Conservation (phyloP, 2,888 invertebrate species). For the Sarcophaga subvicina region DNA sequence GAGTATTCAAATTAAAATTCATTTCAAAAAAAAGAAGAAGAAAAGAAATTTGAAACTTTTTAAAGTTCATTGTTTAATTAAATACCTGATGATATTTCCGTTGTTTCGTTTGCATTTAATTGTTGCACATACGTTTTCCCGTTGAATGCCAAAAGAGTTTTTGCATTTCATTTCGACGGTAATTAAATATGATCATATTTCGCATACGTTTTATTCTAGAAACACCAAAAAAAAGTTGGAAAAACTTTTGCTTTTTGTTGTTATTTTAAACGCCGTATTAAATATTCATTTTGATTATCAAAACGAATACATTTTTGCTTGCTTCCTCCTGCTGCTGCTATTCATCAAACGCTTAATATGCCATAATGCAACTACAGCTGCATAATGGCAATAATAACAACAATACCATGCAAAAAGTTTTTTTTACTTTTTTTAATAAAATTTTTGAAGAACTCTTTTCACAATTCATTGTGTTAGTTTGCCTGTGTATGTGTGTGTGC, state of each 20-base stretch:
- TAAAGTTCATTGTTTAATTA: not conserved
- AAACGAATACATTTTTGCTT: too few relatives aligned
- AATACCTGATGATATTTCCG: not conserved
- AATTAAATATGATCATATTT: constrained; percentile 10
- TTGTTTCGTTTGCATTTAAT: not conserved
- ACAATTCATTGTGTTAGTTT: not conserved
- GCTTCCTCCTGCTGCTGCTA: too few relatives aligned
- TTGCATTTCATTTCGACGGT: not conserved
- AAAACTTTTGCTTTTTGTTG: constrained; percentile 20
- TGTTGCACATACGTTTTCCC: not conserved
- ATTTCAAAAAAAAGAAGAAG: too few relatives aligned
- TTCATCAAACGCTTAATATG: too few relatives aligned
- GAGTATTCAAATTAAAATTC: too few relatives aligned
- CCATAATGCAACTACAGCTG: too few relatives aligned
- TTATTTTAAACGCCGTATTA: constrained; percentile 14
- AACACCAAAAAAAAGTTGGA: not conserved
- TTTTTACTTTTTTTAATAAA: constrained; percentile 1
- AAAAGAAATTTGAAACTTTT: not conserved
- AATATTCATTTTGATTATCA: constrained; percentile 9
- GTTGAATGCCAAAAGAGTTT: not conserved
- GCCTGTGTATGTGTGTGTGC: too few relatives aligned
- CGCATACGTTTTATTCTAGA: not conserved
- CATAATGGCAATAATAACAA: too few relatives aligned
- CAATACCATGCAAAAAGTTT: too few relatives aligned
- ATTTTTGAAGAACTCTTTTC: not conserved